Base-by-base conservation (phyloP, 1,140 invertebrate species). In the Sinella curviseta region DNA sequence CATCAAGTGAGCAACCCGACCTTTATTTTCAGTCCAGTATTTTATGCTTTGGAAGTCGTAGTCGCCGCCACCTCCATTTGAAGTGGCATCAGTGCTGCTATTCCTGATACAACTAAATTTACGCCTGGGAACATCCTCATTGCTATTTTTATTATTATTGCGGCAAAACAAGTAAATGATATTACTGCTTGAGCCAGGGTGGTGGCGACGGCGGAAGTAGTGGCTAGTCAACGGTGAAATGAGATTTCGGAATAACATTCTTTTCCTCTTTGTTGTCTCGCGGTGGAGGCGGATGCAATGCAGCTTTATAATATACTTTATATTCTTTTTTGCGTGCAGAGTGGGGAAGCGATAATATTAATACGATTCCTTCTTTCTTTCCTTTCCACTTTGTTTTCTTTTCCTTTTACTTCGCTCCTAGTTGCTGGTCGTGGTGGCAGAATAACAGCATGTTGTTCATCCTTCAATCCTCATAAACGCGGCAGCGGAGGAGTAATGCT, bases 1-100 rank as follows among this genome's bases (percentile, higher is more conserved):
- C 78, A 82, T 80, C 16, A 82, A 4, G 48, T 82, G 78, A 30
- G 81, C 81, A n/a, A 82, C 78, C 14, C 81, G 75, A 12, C 77
- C 77, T 48, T 75, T 75, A 12, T 78, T 74, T 57, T 82, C 81
- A 20, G 78, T 78, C 76, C 76, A 82, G 36, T 82, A 82, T 78
- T 80, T 82, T 1, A 82, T 48, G 60, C 78, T 80, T 60, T 80
- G 39, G 31, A 82, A 82, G 28, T 75, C 36, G 12, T 36, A 2
- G 2, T 30, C 60, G 12, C 60, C n/a, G 12, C 60, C 60, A 67
- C 39, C 17, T 48, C 39, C 39, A 17, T n/a, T n/a, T n/a, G n/a
- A n/a, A n/a, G 4, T 17, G 17, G 39, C 39, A 48, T 4, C 39
- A 48, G 39, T 48, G 39, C 4, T 48, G 39, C 39, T 48, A 48